Percentiles rank a stretch among this genome's conserved stretches.
phyloP scores from a whole-genome alignment of 1,140 invertebrate genomes.

The Steinernema feltiae region DNA sequence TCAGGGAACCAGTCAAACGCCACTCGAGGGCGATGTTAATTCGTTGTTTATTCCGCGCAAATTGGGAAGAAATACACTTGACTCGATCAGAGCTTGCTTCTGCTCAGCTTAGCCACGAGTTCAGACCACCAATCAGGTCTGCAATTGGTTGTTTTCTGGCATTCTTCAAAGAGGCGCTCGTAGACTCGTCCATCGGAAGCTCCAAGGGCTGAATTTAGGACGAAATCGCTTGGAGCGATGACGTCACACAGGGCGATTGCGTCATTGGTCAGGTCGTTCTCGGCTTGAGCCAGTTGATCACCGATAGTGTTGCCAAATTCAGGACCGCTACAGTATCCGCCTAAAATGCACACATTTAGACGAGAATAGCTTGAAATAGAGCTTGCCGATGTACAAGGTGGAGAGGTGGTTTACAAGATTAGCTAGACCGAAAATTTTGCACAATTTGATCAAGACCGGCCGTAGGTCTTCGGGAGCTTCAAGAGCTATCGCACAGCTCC shows the following conservation, averaged over 20 bases:
- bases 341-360: conserved; percentile 20
- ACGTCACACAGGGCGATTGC: neutral
- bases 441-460: conserved; percentile 66
- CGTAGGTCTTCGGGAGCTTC: conserved; percentile 44
- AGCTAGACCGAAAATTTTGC: conserved; percentile 69
- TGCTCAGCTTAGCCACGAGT: neutral
- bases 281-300: neutral
- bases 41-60: neutral
- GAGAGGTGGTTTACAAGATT: conserved; percentile 70
- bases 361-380: neutral
- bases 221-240: neutral
- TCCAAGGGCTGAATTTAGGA: neutral
- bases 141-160: neutral
- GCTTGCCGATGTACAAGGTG: conserved; percentile 68
- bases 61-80: neutral
- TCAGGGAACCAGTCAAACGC: no score
- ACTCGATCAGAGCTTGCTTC: neutral
- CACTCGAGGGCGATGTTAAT: no score
- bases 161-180: neutral
- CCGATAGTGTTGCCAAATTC: conserved; percentile 15
- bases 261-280: neutral
- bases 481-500: neutral
- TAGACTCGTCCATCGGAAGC: neutral
- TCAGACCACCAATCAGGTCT: neutral
- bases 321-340: conserved; percentile 48